Percentiles rank a stretch among this genome's conserved stretches.
Conservation (phyloP, 2,888 invertebrate genomes). For the Diarsia dahlii region DNA sequence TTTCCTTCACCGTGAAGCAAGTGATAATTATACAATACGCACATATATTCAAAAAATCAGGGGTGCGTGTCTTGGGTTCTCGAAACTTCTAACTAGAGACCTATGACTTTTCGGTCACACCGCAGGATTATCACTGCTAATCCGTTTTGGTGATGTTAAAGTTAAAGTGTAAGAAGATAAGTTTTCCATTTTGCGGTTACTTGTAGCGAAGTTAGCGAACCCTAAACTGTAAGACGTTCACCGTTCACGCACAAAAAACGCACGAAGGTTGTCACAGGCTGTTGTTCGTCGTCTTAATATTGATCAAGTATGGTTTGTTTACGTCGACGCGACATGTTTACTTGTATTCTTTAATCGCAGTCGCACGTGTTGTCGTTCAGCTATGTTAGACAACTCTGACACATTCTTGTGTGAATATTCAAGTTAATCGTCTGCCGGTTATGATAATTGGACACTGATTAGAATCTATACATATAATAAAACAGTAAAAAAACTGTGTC, state of each 20-base stretch:
- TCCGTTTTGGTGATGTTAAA: not conserved
- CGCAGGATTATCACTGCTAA: no score
- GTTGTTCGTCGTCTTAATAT: conserved; percentile 48
- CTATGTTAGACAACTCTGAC: conserved; percentile 19
- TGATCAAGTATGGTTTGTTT: conserved; percentile 59
- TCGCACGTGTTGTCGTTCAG: conserved; percentile 25
- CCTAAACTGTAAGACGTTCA: conserved; percentile 38
- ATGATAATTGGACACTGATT: conserved; percentile 51
- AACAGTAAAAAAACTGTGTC: no score
- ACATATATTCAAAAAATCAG: no score
- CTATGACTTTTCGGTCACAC: no score
- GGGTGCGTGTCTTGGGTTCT: no score
- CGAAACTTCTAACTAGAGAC: no score
- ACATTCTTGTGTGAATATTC: conserved; percentile 46
- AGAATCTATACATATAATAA: no score
- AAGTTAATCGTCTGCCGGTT: conserved; percentile 46
- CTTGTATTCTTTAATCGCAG: conserved; percentile 41
- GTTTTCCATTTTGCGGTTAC: conserved; percentile 14
- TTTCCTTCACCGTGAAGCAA: no score
- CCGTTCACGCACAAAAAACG: conserved; percentile 41
- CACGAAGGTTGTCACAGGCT: conserved; percentile 56
- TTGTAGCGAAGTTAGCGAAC: conserved; percentile 16
- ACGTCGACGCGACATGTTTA: conserved; percentile 46
- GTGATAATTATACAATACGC: no score
- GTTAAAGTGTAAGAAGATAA: not conserved